Percentiles rank a stretch among this genome's conserved stretches.
These are phyloP conservation scores for Noctua comes DNA, from an alignment of 2,888 invertebrate species.

Conservation along the genomic window DNA sequence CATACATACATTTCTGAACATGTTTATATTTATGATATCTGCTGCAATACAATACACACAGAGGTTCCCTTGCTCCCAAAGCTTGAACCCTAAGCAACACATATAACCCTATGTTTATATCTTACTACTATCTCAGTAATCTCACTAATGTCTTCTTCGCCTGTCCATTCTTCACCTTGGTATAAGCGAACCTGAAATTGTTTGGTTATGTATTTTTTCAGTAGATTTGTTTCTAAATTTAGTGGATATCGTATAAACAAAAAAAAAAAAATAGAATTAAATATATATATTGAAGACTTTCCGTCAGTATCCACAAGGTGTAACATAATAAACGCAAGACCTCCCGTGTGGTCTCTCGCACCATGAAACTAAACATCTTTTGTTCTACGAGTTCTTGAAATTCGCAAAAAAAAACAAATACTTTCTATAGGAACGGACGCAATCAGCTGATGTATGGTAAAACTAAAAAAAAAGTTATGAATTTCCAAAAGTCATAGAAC, in stretches of 20 bases:
- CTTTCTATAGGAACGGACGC: too few relatives aligned
- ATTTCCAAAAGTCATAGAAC: too few relatives aligned
- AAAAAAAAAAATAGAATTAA: too few relatives aligned
- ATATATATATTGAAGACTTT: neutral
- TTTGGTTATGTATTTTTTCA: neutral
- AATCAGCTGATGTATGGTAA: too few relatives aligned
- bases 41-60: slow-evolving; percentile 14
- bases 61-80: slow-evolving; percentile 43
- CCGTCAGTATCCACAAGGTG: too few relatives aligned
- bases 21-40: neutral
- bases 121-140: slow-evolving; percentile 85
- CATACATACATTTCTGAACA: slow-evolving; percentile 12
- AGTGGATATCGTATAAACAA: neutral
- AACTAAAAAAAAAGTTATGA: too few relatives aligned
- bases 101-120: slow-evolving; percentile 49
- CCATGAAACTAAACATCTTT: too few relatives aligned
- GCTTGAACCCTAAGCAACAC: slow-evolving; percentile 49
- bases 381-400: too few relatives aligned
- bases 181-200: slow-evolving; percentile 85
- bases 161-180: slow-evolving; percentile 85
- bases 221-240: neutral
- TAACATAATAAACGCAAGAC: too few relatives aligned
- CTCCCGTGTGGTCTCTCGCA: too few relatives aligned
- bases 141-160: slow-evolving; percentile 82
- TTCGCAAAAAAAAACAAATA: too few relatives aligned